These are phyloP conservation scores for Ammodytes dubius DNA, from an alignment of 2,113 vertebrate species.

Conservation along the genomic window DNA sequence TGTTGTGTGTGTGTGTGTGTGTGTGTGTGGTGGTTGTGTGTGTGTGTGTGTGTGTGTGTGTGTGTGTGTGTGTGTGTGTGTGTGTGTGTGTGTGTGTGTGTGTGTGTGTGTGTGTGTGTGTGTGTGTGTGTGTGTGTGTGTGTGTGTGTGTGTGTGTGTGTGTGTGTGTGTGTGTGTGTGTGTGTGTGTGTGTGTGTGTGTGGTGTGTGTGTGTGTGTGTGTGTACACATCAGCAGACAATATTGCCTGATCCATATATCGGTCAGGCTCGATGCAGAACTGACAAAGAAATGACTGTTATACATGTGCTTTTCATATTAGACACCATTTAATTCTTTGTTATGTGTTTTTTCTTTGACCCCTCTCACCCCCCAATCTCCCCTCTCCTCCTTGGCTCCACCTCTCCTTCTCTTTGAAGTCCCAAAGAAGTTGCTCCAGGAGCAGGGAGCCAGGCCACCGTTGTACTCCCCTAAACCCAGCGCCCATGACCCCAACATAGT, in stretches of 20 bases:
- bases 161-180: no score
- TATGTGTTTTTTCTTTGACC: constrained; percentile 14
- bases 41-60: no score
- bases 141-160: no score
- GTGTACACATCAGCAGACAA: neutral
- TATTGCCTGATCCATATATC: neutral
- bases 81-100: no score
- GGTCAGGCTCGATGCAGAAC: neutral
- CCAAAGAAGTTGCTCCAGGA: constrained; percentile 92
- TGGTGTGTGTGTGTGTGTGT: no score
- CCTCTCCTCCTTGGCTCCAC: constrained; percentile 16
- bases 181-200: no score
- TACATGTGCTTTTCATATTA: neutral
- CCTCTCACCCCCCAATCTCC: constrained; percentile 2
- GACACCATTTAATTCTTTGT: constrained; percentile 26
- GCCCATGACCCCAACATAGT: constrained; percentile 89
- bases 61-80: no score
- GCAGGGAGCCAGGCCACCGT: constrained; percentile 81
- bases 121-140: no score
- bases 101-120: no score
- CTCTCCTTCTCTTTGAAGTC: constrained; percentile 81
- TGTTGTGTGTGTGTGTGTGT: no score
- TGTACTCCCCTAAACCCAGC: constrained; percentile 78
- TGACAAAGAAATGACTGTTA: neutral
- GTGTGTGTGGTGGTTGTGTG: no score